Conservation (phyloP, 2,797 vertebrate species). For the Micropoecilia bifurca region DNA sequence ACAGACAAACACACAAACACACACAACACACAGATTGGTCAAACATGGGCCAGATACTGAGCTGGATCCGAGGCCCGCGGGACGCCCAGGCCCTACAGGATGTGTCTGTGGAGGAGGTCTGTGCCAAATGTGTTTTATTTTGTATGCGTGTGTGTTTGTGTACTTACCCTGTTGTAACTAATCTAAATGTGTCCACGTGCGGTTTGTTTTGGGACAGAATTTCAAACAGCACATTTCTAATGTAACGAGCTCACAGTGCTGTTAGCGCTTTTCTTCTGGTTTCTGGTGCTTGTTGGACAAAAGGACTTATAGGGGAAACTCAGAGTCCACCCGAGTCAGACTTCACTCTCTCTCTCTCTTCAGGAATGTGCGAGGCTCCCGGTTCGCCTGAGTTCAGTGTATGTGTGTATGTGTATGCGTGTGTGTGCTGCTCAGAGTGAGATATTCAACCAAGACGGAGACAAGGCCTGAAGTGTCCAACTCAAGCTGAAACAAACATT, state of each 20-base stretch:
- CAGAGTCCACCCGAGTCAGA: constrained; percentile 41
- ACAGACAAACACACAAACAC: constrained; percentile 33
- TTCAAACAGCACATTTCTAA: not conserved
- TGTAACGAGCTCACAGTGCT: not conserved
- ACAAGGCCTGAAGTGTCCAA: constrained; percentile 48
- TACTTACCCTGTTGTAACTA: constrained; percentile 9
- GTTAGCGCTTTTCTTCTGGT: not conserved
- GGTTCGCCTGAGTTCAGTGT: constrained; percentile 37
- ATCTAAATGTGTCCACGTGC: constrained; percentile 40
- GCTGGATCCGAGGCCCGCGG: constrained; percentile 79
- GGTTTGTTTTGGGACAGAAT: constrained; percentile 40
- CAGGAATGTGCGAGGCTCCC: constrained; percentile 71
- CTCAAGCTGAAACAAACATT: constrained; percentile 8
- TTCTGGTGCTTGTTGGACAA: constrained; percentile 23
- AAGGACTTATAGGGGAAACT: constrained; percentile 37
- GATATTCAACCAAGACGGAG: constrained; percentile 42
- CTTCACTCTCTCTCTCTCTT: constrained; percentile 17
- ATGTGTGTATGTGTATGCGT: no score
- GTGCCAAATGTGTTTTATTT: constrained; percentile 33
- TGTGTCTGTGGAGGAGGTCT: constrained; percentile 81
- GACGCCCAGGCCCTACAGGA: constrained; percentile 71
- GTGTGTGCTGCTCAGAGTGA: constrained; percentile 27
- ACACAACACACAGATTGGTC: constrained; percentile 33
- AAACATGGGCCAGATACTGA: constrained; percentile 83
- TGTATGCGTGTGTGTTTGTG: constrained; percentile 5